These are phyloP conservation scores for Sisyra nigra DNA, from an alignment of 2,888 invertebrate genomes.

Conservation along the genomic window DNA sequence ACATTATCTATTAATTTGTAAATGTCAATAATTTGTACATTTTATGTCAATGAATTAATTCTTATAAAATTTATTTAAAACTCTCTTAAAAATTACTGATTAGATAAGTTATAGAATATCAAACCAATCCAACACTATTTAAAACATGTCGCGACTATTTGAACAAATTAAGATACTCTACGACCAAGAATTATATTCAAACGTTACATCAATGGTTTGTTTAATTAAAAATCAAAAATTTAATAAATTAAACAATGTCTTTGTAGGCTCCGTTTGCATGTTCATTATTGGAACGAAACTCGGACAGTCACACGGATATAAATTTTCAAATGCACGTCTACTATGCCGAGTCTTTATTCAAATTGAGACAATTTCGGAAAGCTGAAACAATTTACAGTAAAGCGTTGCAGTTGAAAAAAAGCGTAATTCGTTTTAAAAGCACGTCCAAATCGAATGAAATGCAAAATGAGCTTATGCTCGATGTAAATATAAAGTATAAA, in stretches of 20 bases:
- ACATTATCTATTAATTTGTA: too few relatives aligned
- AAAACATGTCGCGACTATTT: slow-evolving; percentile 37
- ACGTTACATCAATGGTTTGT: slow-evolving; percentile 51
- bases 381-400: slow-evolving; percentile 51
- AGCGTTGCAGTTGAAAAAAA: slow-evolving; percentile 46
- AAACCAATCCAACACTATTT: too few relatives aligned
- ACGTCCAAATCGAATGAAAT: slow-evolving; percentile 28
- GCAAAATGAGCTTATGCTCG: slow-evolving; percentile 34
- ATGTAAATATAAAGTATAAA: slow-evolving; percentile 55
- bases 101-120: too few relatives aligned
- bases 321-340: slow-evolving; percentile 53
- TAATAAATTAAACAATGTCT: not conserved
- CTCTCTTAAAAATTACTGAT: too few relatives aligned
- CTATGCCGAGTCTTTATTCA: slow-evolving; percentile 52
- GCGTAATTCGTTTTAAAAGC: slow-evolving; percentile 35
- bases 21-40: too few relatives aligned
- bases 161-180: slow-evolving; percentile 53
- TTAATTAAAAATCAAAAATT: not conserved
- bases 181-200: slow-evolving; percentile 53
- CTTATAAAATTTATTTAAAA: too few relatives aligned
- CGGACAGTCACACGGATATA: slow-evolving; percentile 37
- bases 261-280: slow-evolving; percentile 48
- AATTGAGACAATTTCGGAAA: slow-evolving; percentile 44
- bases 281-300: slow-evolving; percentile 46
- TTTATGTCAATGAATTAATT: too few relatives aligned